Evolutionary conservation across 2,113 vertebrate genomes (phyloP).

Genomic region (Heliornis fulica): DNA sequence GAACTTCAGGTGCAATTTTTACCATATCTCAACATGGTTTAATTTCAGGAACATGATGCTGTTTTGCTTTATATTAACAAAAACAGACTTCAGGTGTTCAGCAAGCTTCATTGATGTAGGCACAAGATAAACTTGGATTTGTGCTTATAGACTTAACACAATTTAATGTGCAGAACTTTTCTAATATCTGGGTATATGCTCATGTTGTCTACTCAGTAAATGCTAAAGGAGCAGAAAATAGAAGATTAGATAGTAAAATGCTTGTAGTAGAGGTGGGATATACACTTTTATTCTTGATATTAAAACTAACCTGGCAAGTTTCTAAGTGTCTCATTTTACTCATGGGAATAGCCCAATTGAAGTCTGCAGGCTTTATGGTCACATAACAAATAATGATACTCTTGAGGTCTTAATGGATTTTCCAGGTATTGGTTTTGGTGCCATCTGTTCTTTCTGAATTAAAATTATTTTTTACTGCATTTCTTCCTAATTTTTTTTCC

Average conservation of each 20-base stretch:
- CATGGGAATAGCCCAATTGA: conserved; percentile 6
- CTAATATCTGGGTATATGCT: neutral
- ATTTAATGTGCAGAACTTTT: neutral
- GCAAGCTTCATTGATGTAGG: neutral
- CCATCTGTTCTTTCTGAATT: conserved; percentile 27
- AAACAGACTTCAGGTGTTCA: neutral
- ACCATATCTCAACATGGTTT: neutral
- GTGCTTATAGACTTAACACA: neutral
- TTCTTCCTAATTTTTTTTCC: neutral
- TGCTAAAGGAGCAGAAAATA: neutral
- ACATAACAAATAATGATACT: conserved; percentile 9
- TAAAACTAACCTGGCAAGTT: neutral
- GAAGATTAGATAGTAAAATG: neutral
- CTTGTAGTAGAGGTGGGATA: neutral
- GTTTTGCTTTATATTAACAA: neutral
- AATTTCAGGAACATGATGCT: neutral
- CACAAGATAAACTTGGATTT: neutral
- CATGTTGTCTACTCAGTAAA: neutral
- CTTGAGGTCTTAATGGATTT: conserved; percentile 40
- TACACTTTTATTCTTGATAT: neutral
- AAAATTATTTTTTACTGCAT: neutral
- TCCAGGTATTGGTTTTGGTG: neutral
- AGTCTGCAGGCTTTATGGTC: conserved; percentile 14
- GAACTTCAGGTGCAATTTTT: neutral
- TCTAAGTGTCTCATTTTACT: neutral